Percentiles rank a stretch among this genome's conserved stretches.
Evolutionary conservation across 2,113 vertebrate species (phyloP).

Genomic region (Apodemus sylvaticus): DNA sequence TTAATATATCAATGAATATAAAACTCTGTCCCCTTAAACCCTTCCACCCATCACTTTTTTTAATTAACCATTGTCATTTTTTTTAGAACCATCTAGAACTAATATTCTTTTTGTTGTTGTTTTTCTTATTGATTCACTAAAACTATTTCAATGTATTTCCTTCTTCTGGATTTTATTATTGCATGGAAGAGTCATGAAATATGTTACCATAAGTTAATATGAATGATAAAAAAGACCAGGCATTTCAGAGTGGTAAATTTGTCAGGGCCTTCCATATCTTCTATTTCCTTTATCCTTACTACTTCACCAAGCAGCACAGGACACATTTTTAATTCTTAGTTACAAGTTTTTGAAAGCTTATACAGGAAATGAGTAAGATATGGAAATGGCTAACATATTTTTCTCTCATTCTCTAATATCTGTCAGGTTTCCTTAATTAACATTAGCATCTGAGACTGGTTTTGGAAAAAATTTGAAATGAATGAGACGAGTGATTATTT

Average conservation of each 20-base stretch:
- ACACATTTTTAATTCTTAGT: neutral
- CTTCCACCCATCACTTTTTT: no score
- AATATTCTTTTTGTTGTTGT: neutral
- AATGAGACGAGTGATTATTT: neutral
- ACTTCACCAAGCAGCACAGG: neutral
- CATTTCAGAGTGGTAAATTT: neutral
- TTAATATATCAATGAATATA: no score
- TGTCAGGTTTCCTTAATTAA: neutral
- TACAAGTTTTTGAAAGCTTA: neutral
- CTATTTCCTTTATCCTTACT: neutral
- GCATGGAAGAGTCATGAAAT: neutral
- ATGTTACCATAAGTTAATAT: neutral
- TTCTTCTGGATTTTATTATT: neutral
- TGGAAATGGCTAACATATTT: neutral
- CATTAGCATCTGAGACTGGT: neutral
- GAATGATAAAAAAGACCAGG: neutral
- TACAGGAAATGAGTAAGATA: neutral
- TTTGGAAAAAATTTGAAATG: neutral
- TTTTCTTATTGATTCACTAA: neutral
- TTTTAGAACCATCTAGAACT: neutral
- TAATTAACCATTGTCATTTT: neutral
- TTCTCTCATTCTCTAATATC: neutral
- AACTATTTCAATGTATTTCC: neutral
- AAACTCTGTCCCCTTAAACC: neutral
- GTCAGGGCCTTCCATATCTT: neutral